These are phyloP conservation scores for Archaeoteleia sp. DNA, from an alignment of 2,888 invertebrate species.

Conservation along the genomic window DNA sequence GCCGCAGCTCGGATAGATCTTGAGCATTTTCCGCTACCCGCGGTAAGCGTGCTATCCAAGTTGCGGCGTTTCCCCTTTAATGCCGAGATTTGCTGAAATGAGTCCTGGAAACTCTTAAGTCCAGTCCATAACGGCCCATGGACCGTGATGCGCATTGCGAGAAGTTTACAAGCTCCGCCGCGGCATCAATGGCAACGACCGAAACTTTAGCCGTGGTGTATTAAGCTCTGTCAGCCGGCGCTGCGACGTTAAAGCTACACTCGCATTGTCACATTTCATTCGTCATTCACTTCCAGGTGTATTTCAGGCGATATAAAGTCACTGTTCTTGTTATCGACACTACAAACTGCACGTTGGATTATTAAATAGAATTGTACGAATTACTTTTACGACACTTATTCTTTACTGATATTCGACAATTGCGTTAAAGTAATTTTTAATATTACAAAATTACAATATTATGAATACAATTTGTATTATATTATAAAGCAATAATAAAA, in stretches of 20 bases:
- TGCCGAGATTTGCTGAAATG: constrained; percentile 26
- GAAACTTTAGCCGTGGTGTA: constrained; percentile 34
- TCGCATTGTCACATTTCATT: constrained; percentile 31
- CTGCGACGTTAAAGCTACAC: constrained; percentile 11
- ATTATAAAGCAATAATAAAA: too few species aligned
- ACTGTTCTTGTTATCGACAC: constrained; percentile 14
- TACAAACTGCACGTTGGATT: constrained; percentile 5
- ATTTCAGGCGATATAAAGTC: constrained; percentile 6
- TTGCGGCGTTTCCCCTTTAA: constrained; percentile 21
- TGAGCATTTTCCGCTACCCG: constrained; percentile 1
- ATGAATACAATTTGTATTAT: too few species aligned
- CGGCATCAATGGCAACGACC: constrained; percentile 34
- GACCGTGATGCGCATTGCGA: constrained; percentile 19
- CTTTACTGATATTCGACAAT: too few species aligned
- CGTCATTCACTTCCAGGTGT: constrained; percentile 17
- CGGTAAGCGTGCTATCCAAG: constrained; percentile 11
- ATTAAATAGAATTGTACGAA: constrained; percentile 4
- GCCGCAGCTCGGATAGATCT: neutral
- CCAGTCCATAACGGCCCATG: constrained; percentile 10
- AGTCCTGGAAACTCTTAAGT: constrained; percentile 26
- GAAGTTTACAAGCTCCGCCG: constrained; percentile 29
- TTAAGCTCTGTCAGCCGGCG: constrained; percentile 18
- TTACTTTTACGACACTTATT: too few species aligned
- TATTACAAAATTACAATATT: too few species aligned
- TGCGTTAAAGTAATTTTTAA: too few species aligned